phyloP scores from a whole-genome alignment of 2,797 vertebrate genomes.

The Borostomias antarcticus region DNA sequence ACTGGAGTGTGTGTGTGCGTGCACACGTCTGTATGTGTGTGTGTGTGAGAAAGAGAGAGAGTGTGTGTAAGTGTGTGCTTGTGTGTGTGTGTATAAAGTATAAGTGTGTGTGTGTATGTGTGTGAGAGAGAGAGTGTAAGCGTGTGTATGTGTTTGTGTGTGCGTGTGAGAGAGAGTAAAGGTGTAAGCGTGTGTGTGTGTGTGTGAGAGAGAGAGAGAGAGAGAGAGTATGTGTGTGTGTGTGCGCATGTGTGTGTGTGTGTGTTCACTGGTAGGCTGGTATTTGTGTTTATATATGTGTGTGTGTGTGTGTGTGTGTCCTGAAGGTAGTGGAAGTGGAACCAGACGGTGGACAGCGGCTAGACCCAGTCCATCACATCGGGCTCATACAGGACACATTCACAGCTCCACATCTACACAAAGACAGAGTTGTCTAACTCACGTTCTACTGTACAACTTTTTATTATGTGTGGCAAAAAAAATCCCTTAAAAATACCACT shows the following conservation, averaged over 20 bases:
- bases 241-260: neutral
- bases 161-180: neutral
- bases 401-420: no score
- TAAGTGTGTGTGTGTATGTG: slow-evolving; percentile 8
- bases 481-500: slow-evolving; percentile 26
- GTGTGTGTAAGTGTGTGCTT: neutral
- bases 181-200: slow-evolving; percentile 2
- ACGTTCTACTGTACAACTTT: no score
- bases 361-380: no score
- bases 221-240: slow-evolving; percentile 10
- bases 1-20: neutral
- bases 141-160: slow-evolving; percentile 1
- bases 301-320: neutral
- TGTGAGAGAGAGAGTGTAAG: no score
- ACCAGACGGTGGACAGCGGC: no score
- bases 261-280: neutral
- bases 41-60: neutral
- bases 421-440: no score
- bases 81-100: slow-evolving; percentile 33
- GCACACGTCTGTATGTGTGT: slow-evolving; percentile 8
- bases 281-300: no score
- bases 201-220: slow-evolving; percentile 44
- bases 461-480: slow-evolving; percentile 14
- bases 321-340: neutral
- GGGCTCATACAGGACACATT: no score